Percentiles rank a stretch among this genome's conserved stretches.
phyloP scores from a whole-genome alignment of 2,797 vertebrate genomes.

The Macrochelys suwanniensis region DNA sequence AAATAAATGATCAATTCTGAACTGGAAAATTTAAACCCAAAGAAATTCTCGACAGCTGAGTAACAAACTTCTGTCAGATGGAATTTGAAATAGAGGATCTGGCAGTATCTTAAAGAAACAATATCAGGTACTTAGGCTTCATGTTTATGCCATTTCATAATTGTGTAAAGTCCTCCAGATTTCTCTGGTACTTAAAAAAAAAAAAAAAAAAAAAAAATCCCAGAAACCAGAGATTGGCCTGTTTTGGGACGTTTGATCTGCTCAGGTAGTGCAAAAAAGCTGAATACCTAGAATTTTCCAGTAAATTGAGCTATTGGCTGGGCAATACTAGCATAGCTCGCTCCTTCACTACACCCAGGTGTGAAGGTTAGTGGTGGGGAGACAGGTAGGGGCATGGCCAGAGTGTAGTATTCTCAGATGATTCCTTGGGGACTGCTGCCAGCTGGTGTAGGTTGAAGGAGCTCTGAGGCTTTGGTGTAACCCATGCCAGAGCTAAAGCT shows the following conservation, averaged over 20 bases:
- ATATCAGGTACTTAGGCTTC: neutral
- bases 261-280: neutral
- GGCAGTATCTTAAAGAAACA: neutral
- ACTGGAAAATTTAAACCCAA: neutral
- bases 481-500: neutral
- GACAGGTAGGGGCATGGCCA: fast-evolving
- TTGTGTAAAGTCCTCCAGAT: neutral
- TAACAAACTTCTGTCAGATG: conserved; percentile 2
- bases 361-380: neutral
- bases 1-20: conserved; percentile 17
- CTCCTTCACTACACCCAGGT: neutral
- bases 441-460: neutral
- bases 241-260: neutral
- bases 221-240: neutral
- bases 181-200: neutral
- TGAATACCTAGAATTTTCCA: conserved; percentile 1
- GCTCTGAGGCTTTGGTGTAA: neutral
- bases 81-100: neutral
- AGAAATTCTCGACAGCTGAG: conserved; percentile 34
- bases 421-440: neutral
- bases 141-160: neutral
- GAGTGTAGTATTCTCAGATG: neutral
- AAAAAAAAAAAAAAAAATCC: neutral
- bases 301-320: neutral
- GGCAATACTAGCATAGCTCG: neutral